phyloP scores from a whole-genome alignment of 2,888 invertebrate genomes.

The Malacosoma neustria region DNA sequence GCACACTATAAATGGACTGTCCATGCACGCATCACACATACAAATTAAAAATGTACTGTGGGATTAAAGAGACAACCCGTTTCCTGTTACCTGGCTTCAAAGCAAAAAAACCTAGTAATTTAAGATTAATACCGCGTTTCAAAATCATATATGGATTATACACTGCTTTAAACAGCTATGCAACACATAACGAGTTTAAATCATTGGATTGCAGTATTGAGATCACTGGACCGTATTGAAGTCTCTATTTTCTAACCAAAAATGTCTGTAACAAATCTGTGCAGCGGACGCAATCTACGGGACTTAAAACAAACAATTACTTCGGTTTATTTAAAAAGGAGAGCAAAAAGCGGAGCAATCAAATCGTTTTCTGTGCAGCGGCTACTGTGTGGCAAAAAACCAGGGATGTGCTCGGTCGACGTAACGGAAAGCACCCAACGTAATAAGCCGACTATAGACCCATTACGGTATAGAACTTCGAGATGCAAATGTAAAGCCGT shows the following conservation, averaged over 20 bases:
- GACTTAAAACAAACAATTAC: slow-evolving; percentile 74
- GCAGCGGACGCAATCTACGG: slow-evolving; percentile 60
- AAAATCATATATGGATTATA: slow-evolving; percentile 28
- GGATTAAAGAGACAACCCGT: slow-evolving; percentile 69
- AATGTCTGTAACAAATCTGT: slow-evolving; percentile 63
- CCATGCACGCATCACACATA: slow-evolving; percentile 49
- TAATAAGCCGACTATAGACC: slow-evolving; percentile 44
- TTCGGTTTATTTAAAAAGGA: slow-evolving; percentile 67
- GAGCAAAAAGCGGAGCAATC: slow-evolving; percentile 67
- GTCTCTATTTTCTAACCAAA: slow-evolving; percentile 59
- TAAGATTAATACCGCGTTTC: slow-evolving; percentile 64
- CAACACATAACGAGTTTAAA: not conserved
- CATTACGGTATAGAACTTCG: slow-evolving; percentile 18
- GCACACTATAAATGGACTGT: slow-evolving; percentile 39
- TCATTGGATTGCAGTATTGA: slow-evolving; percentile 1
- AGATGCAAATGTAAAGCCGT: slow-evolving; percentile 5
- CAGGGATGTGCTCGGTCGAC: slow-evolving; percentile 40
- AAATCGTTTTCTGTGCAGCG: slow-evolving; percentile 45
- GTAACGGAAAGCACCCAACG: slow-evolving; percentile 39
- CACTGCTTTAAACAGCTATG: not conserved
- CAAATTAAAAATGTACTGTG: slow-evolving; percentile 29
- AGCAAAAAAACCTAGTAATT: slow-evolving; percentile 60
- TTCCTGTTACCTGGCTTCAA: slow-evolving; percentile 65
- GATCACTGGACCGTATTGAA: slow-evolving; percentile 52
- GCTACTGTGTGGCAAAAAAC: slow-evolving; percentile 65